Evolutionary conservation across 2,113 vertebrate species (phyloP), one percentile per base, ranked within the genome.

Genomic region (Barnardius zonarius): DNA sequence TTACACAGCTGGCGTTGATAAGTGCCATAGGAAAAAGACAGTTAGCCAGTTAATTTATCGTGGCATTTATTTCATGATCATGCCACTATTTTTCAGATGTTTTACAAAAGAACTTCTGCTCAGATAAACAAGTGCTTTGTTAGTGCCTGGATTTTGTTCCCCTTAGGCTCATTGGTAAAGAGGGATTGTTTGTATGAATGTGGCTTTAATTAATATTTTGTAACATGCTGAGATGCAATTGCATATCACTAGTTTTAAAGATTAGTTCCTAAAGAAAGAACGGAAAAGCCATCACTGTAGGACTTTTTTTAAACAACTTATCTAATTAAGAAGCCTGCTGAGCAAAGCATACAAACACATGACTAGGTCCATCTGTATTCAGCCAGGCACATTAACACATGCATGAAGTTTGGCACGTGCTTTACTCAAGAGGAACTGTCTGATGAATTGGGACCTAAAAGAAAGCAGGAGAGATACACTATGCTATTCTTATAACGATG

Each of bases 291-390:
- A 19, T 79, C 70, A 55, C 92, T 2, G 0, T 24, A 74, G 81
- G 81, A 70, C 33, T 67, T 77, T 91, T 76, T 85, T 80, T 72
- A 33, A 91, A 57, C 90, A 93, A 80, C 73, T 83, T 44, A 68
- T 66, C 61, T 91, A 91, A 93, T 91, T 93, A 91, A 94, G 86
- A 83, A 89, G 86, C 93, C 82, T 31, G 66, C 86, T 92, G 93
- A 90, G 93, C 54, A 78, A 74, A 79, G 72, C 11, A 1, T 33
- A 48, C 55, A 44, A 68, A 54, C 62, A 69, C 61, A 78, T 49
- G 85, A 72, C 82, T 35, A 79, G 73, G 92, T 74, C 85, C 76
- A 79, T 89, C 92, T 91, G 76, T 44, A 83, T 89, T 66, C 94
- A 92, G 62, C 76, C 77, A 66, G 57, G 76, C 80, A 85, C 64